These are phyloP conservation scores for Drosophila flavopinicola DNA, from an alignment of 2,888 invertebrate genomes.

Conservation along the genomic window DNA sequence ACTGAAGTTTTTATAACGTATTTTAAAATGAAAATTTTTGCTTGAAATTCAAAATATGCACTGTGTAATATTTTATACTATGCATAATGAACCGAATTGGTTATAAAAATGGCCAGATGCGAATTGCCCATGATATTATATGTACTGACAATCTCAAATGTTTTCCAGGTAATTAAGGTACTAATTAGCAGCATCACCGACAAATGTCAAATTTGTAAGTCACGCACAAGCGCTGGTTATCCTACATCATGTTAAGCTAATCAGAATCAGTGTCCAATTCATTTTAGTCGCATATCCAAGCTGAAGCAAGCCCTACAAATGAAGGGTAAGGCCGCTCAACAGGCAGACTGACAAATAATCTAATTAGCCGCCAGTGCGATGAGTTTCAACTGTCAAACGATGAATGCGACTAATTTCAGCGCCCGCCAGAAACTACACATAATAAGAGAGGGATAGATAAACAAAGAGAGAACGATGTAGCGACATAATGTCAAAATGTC, in stretches of 20 bases:
- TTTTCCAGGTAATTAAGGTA: background rate
- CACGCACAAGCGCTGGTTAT: background rate
- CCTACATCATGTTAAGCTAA: slow-evolving; percentile 39
- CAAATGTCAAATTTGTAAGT: background rate
- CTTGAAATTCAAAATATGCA: background rate
- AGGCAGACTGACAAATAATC: slow-evolving; percentile 80
- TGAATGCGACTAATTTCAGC: slow-evolving; percentile 61
- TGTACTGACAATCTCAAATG: background rate
- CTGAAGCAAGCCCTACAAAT: slow-evolving; percentile 6
- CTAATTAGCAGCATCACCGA: background rate
- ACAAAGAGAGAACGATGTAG: slow-evolving; percentile 31
- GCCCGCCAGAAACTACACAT: slow-evolving; percentile 36
- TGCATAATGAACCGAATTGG: no score
- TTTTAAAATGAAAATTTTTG: no score
- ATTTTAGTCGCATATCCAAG: slow-evolving; percentile 27
- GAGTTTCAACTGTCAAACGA: slow-evolving; percentile 80
- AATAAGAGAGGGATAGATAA: slow-evolving; percentile 28
- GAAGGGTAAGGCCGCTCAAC: slow-evolving; percentile 28
- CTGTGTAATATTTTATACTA: background rate
- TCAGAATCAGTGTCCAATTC: slow-evolving; percentile 49
- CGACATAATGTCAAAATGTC: slow-evolving; percentile 81
- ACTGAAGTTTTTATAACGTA: background rate
- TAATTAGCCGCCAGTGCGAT: slow-evolving; percentile 81
- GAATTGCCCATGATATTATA: background rate
- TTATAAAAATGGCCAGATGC: background rate